Evolutionary conservation across 2,888 invertebrate genomes (phyloP).

Genomic region (Ommatoiulus sabulosus): DNA sequence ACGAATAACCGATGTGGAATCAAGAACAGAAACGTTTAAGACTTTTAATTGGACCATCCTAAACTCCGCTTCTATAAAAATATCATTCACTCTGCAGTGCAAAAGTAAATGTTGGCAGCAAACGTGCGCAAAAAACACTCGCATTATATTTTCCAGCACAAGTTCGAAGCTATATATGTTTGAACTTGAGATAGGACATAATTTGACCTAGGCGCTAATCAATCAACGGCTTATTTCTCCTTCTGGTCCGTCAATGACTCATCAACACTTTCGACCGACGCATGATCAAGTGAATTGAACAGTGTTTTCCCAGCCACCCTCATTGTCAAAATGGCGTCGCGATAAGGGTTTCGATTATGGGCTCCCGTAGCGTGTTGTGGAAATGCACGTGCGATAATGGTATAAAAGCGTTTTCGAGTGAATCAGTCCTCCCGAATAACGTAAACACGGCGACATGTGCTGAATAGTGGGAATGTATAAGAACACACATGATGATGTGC

Average conservation of each 20-base stretch:
- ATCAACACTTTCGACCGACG: not conserved
- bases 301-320: not conserved
- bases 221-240: not conserved
- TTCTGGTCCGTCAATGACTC: not conserved
- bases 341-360: not conserved
- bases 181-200: no score
- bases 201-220: not conserved
- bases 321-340: not conserved
- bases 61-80: not conserved
- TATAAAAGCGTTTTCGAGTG: not conserved
- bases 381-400: constrained; percentile 10
- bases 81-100: not conserved
- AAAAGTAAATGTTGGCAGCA: not conserved
- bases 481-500: constrained; percentile 4
- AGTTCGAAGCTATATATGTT: no score
- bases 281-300: not conserved
- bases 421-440: not conserved
- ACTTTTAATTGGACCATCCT: not conserved
- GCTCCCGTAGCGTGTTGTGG: not conserved
- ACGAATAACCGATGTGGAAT: not conserved
- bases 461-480: not conserved
- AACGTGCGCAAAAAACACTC: not conserved
- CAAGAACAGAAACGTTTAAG: not conserved
- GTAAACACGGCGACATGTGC: constrained; percentile 3
- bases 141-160: no score